A percentile compares a stretch with the other conserved stretches of the same genome.
phyloP scores from a whole-genome alignment of 2,888 invertebrate genomes.

The Iselma pallidipennis region DNA sequence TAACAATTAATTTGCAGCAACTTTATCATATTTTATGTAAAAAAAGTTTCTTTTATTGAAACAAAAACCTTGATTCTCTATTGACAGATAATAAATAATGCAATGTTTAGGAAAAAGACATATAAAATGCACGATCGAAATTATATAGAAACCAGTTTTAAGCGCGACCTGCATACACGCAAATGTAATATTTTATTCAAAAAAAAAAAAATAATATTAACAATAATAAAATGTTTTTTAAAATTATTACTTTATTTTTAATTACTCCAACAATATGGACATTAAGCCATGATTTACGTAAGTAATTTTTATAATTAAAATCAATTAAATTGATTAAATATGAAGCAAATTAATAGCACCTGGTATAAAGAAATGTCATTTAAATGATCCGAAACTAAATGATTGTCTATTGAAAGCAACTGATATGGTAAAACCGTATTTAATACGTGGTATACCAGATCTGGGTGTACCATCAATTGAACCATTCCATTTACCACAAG shows the following conservation, averaged over 20 bases:
- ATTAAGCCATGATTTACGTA: neutral
- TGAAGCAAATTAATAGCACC: neutral
- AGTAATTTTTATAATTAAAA: neutral
- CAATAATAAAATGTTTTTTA: neutral
- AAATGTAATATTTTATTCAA: neutral
- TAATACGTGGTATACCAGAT: conserved; percentile 54
- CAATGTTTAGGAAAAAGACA: too few species aligned
- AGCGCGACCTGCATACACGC: too few species aligned
- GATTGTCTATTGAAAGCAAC: conserved; percentile 54
- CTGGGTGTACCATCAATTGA: conserved; percentile 55
- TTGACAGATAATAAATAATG: too few species aligned
- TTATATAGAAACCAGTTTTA: too few species aligned
- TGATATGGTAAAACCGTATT: conserved; percentile 49
- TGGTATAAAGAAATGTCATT: conserved; percentile 46
- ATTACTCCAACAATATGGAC: neutral
- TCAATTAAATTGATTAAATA: too few species aligned
- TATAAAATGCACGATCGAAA: too few species aligned
- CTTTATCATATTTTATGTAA: too few species aligned
- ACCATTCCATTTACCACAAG: conserved; percentile 52
- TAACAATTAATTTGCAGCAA: too few species aligned
- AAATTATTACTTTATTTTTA: too few species aligned
- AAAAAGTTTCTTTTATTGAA: too few species aligned
- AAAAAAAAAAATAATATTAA: neutral
- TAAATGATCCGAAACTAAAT: conserved; percentile 54
- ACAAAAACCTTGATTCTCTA: too few species aligned